Base-by-base conservation (phyloP, 2,113 vertebrate species). In the Vulpes ferrilata region DNA sequence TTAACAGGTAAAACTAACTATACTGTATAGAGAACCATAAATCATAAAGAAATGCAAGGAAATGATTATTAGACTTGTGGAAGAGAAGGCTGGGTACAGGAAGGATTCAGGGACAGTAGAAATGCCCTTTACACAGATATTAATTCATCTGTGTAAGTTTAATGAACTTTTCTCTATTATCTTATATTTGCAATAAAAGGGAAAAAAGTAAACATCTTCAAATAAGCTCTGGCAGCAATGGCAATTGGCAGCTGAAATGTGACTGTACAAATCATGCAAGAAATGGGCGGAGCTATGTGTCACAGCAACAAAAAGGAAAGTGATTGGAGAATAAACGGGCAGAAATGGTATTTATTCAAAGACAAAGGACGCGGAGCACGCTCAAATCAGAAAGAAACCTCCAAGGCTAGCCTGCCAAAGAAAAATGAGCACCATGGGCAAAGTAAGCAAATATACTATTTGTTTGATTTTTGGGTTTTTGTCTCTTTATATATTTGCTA, bases 371-470 rank as follows among this genome's bases (percentile, higher is more conserved):
- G 78, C 1, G 13, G 71, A 88, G 7, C 35, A 60, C 30, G 11
- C n/a, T 80, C 62, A 85, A 60, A 35, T 71, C 78, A 55, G 89
- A 83, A 57, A 92, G 59, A 85, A 79, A 84, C 48, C 57, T 51
- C 73, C 81, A 69, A 76, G 19, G 30, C 48, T 23, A 92, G 71
- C 48, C 88, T 78, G 27, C 64, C 43, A 64, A 79, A 90, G 64
- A 55, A 93, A 87, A 95, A 98, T 98, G 97, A 23, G 71, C 65
- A 97, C 96, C 71, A 93, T 71, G 2, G 96, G 94, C 57, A 97
- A 97, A 78, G 97, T 98, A 93, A 97, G 96, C 22, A 59, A 64
- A 71, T 43, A 59, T 55, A 27, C 19, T 74, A 0, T 30, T 32
- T 65, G 22, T 62, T 88, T 19, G 65, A 30, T n/a, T 90, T 35